phyloP scores from a whole-genome alignment of 2,113 vertebrate genomes.

The Tichodroma muraria region DNA sequence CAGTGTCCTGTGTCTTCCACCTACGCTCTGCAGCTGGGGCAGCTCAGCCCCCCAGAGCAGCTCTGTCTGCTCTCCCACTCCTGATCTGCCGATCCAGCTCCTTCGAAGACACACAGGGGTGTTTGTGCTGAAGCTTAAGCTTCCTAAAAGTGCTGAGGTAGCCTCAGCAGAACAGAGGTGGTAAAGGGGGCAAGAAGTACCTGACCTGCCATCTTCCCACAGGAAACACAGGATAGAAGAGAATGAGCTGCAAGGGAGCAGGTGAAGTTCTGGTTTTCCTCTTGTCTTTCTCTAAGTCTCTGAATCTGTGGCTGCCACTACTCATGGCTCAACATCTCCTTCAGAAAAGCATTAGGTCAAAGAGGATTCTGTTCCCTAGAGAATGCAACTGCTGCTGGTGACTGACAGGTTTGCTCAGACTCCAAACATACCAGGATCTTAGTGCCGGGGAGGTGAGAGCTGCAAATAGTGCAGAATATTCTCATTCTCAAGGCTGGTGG shows the following conservation, averaged over 20 bases:
- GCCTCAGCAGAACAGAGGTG: neutral
- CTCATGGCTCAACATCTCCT: neutral
- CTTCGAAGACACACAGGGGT: neutral
- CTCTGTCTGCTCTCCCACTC: neutral
- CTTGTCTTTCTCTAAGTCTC: neutral
- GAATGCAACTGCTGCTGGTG: neutral
- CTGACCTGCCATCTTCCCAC: neutral
- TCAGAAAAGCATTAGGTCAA: neutral
- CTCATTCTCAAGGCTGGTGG: neutral
- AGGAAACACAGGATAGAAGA: neutral
- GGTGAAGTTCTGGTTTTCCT: neutral
- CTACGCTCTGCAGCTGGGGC: neutral
- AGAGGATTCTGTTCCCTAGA: neutral
- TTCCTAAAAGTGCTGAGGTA: neutral
- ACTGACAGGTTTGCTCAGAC: neutral
- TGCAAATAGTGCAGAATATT: neutral
- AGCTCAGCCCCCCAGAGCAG: neutral
- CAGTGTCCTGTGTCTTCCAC: neutral
- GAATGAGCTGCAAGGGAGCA: neutral
- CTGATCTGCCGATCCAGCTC: neutral
- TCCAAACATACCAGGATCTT: neutral
- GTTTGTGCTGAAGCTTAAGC: neutral
- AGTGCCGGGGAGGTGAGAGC: neutral
- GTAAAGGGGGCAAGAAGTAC: neutral
- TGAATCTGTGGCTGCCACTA: neutral